Evolutionary conservation across 2,797 vertebrate genomes (phyloP).

Genomic region (Argya squamiceps): DNA sequence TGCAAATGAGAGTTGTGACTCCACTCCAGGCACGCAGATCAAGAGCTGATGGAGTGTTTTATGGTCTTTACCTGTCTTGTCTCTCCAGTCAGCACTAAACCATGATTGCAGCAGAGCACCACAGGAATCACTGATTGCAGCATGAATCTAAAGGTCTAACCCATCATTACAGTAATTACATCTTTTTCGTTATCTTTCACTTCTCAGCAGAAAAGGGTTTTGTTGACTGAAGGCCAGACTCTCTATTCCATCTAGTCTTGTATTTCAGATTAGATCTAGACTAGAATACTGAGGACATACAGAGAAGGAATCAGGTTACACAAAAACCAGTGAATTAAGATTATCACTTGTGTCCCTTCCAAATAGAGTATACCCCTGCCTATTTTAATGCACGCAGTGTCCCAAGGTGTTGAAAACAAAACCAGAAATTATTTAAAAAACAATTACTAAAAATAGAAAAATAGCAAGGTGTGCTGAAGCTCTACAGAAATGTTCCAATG

Average conservation of each 20-base stretch:
- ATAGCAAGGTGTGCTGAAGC: not conserved
- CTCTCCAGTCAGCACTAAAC: conserved; percentile 42
- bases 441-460: not conserved
- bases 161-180: conserved; percentile 59
- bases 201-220: conserved; percentile 29
- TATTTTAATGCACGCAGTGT: not conserved
- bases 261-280: conserved; percentile 6
- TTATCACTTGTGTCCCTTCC: not conserved
- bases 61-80: conserved; percentile 30
- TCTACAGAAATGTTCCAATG: not conserved
- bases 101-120: conserved; percentile 37
- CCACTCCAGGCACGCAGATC: not conserved
- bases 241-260: not conserved
- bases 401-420: not conserved
- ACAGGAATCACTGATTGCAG: conserved; percentile 64
- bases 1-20: not conserved
- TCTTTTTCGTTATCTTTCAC: conserved; percentile 42
- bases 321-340: not conserved
- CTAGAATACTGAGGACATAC: not conserved
- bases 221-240: conserved; percentile 28
- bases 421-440: not conserved
- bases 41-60: conserved; percentile 23
- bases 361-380: not conserved
- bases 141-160: conserved; percentile 52
- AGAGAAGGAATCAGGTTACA: not conserved